Base-by-base conservation (phyloP, 2,797 vertebrate genomes). In the Glyptemys insculpta region DNA sequence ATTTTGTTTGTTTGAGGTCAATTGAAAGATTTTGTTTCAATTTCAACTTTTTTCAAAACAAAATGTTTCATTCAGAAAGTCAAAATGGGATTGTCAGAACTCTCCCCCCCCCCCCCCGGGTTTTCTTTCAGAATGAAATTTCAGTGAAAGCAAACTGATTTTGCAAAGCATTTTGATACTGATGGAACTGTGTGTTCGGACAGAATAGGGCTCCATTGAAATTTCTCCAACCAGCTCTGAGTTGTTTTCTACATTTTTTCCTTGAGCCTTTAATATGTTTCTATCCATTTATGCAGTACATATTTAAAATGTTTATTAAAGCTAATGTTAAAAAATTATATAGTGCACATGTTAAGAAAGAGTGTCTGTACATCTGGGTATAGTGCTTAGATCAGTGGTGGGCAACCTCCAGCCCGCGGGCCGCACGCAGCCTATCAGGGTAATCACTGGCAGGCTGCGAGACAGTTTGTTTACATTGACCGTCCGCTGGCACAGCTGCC, bases 261-360 rank as follows among this genome's bases (percentile, higher is more conserved):
- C 90, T 50, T 72, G 57, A n/a, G 65, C 10, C 12, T 34, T 52
- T 49, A 54, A 47, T 25, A 50, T 15, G 12, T 81, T 91, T 53
- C 25, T 0, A 2, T 41, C 68, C 19, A 14, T 11, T 5, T 0
- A 0, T 72, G 56, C 49, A 86, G 16, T 34, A 79, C 16, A 56
- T 34, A 88, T 10, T 54, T 10, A 10, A 54, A 25, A 25, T 23
- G 10, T 23, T 23, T 54, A 54, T 54, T 54, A 10, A 54, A 54
- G 21, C 23, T 54, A 54, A 54, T 54, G 21, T 54, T 54, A 25
- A 54, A 54, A 54, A 10, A 25, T 54, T 54, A 54, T 54, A 25
- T 54, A 54, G 54, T 54, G 10, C 54, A 54, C 54, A 54, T 54
- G 54, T 54, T 54, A 54, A 54, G 54, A 54, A 54, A 54, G 54